phyloP scores from a whole-genome alignment of 2,888 invertebrate genomes.

The Liopterus haemorrhoidalis region DNA sequence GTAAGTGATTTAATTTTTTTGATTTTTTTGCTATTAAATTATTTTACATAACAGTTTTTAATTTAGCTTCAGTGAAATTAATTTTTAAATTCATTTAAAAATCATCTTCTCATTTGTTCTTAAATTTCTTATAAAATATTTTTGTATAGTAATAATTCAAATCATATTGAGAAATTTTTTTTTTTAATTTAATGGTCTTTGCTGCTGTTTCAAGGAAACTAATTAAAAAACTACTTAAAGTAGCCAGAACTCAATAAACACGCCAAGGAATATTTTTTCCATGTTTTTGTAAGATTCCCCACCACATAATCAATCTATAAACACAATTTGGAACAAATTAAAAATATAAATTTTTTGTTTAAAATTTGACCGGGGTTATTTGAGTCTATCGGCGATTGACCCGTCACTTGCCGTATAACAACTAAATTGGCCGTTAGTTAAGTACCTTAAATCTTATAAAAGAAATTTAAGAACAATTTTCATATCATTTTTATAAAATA shows the following conservation, averaged over 20 bases:
- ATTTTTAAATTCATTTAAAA: neutral
- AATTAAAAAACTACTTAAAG: too few relatives aligned
- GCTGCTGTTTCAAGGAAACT: too few relatives aligned
- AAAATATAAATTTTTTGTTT: too few relatives aligned
- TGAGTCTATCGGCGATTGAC: neutral
- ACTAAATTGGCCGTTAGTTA: neutral
- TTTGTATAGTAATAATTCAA: slow-evolving; percentile 7
- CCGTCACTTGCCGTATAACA: neutral
- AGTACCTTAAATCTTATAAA: neutral
- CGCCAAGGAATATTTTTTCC: too few relatives aligned
- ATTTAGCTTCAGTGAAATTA: slow-evolving; percentile 3
- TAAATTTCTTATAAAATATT: slow-evolving; percentile 5
- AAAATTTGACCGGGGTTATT: too few relatives aligned
- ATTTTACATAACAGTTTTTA: slow-evolving; percentile 3
- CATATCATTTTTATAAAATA: too few relatives aligned
- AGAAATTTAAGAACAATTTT: neutral
- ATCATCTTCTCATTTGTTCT: neutral
- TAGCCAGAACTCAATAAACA: too few relatives aligned
- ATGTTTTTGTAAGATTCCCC: too few relatives aligned
- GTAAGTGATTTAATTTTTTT: slow-evolving; percentile 39
- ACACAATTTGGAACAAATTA: too few relatives aligned
- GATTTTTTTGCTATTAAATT: slow-evolving; percentile 1
- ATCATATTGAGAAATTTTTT: too few relatives aligned
- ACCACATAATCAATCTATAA: too few relatives aligned
- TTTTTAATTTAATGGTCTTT: too few relatives aligned